phyloP scores from a whole-genome alignment of 1,140 invertebrate species.

The Pemphigus obesinymphae region DNA sequence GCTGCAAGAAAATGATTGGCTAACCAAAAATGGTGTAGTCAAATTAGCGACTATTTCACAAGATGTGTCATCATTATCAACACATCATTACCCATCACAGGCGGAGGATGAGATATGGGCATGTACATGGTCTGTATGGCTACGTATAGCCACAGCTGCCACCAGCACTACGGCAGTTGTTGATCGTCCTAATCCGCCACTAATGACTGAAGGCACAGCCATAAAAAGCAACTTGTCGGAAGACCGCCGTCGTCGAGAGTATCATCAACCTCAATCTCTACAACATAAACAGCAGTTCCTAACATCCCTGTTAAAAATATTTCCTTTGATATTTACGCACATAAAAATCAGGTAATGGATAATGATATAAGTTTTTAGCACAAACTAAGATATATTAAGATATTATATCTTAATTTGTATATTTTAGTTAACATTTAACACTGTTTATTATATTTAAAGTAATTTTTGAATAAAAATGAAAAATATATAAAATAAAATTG shows the following conservation, averaged over 20 bases:
- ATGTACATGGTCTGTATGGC: slow-evolving; percentile 78
- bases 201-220: too few relatives aligned
- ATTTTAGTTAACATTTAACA: too few relatives aligned
- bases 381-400: too few relatives aligned
- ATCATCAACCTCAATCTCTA: slow-evolving; percentile 64
- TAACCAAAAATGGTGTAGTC: neutral
- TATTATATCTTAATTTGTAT: too few relatives aligned
- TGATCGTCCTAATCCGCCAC: neutral
- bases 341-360: slow-evolving; percentile 73
- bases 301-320: slow-evolving; percentile 88
- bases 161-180: neutral
- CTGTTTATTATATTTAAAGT: too few relatives aligned
- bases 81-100: too few relatives aligned
- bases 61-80: slow-evolving; percentile 46
- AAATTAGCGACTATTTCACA: slow-evolving; percentile 48
- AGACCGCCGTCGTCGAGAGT: slow-evolving; percentile 49
- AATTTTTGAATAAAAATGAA: too few relatives aligned
- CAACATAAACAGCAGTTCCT: slow-evolving; percentile 70
- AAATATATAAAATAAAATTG: too few relatives aligned
- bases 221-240: neutral
- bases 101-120: slow-evolving; percentile 62
- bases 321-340: slow-evolving; percentile 86
- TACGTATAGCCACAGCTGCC: slow-evolving; percentile 66
- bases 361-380: too few relatives aligned
- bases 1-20: neutral